Evolutionary conservation across 1,140 invertebrate genomes (phyloP).

Genomic region (Drosophila orena): DNA sequence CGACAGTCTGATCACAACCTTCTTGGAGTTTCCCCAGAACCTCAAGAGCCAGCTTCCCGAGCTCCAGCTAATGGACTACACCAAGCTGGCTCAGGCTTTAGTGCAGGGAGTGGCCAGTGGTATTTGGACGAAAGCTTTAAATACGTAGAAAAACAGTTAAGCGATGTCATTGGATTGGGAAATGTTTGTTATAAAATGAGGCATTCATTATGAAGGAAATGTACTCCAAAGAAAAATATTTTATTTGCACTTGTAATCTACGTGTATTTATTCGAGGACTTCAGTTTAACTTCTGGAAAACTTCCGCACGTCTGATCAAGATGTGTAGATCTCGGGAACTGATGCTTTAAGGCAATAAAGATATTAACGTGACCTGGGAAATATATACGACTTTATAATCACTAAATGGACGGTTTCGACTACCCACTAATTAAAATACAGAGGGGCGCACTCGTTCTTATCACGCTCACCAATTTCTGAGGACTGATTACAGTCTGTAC

Average conservation of each 20-base stretch:
- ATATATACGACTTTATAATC: neutral
- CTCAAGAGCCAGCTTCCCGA: conserved; percentile 47
- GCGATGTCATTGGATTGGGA: no score
- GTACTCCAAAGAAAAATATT: neutral
- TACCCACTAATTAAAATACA: conserved; percentile 23
- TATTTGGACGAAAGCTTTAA: conserved; percentile 18
- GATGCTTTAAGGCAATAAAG: neutral
- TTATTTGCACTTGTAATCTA: no score
- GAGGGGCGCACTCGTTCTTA: conserved; percentile 42
- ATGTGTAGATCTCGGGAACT: neutral
- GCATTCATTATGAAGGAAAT: neutral
- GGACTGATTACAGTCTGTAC: conserved; percentile 56
- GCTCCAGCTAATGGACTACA: conserved; percentile 57
- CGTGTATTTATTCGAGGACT: no score
- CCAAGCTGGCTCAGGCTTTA: conserved; percentile 38
- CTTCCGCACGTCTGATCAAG: no score
- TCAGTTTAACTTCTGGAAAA: neutral
- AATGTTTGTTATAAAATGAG: neutral
- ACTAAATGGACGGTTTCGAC: neutral
- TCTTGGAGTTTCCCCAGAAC: conserved; percentile 46
- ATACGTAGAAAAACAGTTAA: neutral
- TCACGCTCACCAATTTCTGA: conserved; percentile 37
- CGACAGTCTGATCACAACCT: conserved; percentile 37
- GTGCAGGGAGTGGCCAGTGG: conserved; percentile 38
- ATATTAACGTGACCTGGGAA: conserved; percentile 10